phyloP scores from a whole-genome alignment of 2,113 vertebrate species.

The Ia io region DNA sequence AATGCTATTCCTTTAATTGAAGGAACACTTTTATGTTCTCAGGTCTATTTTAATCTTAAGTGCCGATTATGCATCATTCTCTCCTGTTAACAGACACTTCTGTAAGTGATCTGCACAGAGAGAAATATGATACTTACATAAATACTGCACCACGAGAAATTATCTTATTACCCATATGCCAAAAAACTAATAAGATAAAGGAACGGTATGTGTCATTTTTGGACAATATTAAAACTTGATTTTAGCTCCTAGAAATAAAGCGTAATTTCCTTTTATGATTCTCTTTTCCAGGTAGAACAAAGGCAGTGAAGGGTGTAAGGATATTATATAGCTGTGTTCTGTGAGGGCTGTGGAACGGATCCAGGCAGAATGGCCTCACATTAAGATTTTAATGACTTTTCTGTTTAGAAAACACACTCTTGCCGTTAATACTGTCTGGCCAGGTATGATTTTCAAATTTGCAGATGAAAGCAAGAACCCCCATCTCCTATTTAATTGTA shows the following conservation, averaged over 20 bases:
- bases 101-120: slow-evolving; percentile 71
- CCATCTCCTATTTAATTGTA: not conserved
- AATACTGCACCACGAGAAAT: slow-evolving; percentile 75
- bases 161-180: slow-evolving; percentile 76
- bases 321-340: slow-evolving; percentile 14
- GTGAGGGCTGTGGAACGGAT: not conserved
- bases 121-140: slow-evolving; percentile 75
- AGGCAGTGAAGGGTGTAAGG: slow-evolving; percentile 38
- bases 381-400: slow-evolving; percentile 60
- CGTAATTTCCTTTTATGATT: slow-evolving; percentile 72
- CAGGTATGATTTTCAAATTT: slow-evolving; percentile 43
- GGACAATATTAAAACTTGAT: slow-evolving; percentile 76
- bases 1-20: slow-evolving; percentile 71
- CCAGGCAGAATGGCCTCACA: slow-evolving; percentile 41
- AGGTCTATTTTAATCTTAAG: slow-evolving; percentile 79
- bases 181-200: slow-evolving; percentile 76
- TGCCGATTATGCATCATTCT: slow-evolving; percentile 75
- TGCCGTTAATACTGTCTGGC: not conserved
- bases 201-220: slow-evolving; percentile 65
- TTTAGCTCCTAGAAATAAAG: slow-evolving; percentile 74
- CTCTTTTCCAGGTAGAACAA: slow-evolving; percentile 67
- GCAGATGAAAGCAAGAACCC: not conserved
- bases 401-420: slow-evolving; percentile 38
- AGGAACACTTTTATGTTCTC: slow-evolving; percentile 73
- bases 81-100: slow-evolving; percentile 74